Percentiles rank a stretch among this genome's conserved stretches.
phyloP scores from a whole-genome alignment of 2,888 invertebrate species.

The Phoronis australis region DNA sequence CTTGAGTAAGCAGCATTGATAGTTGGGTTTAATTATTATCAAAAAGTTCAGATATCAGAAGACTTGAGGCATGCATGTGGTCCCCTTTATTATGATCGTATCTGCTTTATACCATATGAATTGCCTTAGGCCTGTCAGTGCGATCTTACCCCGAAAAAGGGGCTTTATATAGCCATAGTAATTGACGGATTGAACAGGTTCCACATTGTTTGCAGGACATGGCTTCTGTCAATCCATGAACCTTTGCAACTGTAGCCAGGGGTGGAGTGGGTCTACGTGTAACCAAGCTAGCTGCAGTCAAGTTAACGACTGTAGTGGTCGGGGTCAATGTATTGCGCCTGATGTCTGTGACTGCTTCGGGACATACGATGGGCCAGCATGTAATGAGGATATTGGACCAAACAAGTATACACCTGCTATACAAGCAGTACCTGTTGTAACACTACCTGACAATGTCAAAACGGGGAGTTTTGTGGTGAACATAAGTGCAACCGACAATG shows the following conservation, averaged over 20 bases:
- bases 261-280: neutral
- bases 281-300: neutral
- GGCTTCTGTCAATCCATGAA: neutral
- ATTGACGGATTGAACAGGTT: too few species aligned
- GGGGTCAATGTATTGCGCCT: neutral
- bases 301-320: neutral
- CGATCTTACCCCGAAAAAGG: too few species aligned
- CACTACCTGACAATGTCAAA: too few species aligned
- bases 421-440: too few species aligned
- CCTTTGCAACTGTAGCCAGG: neutral
- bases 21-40: too few species aligned
- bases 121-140: too few species aligned
- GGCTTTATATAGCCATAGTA: too few species aligned
- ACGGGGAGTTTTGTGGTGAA: neutral
- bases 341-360: neutral
- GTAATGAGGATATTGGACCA: neutral
- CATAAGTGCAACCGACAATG: neutral
- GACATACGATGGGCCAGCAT: neutral
- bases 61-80: too few species aligned
- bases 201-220: too few species aligned
- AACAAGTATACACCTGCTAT: neutral
- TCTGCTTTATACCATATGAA: neutral
- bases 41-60: too few species aligned
- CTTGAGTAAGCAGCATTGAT: too few species aligned
- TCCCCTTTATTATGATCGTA: too few species aligned